A percentile compares a stretch with the other conserved stretches of the same genome.
These are phyloP conservation scores for Pygoscelis antarcticus DNA, from an alignment of 2,113 vertebrate genomes.

Conservation along the genomic window DNA sequence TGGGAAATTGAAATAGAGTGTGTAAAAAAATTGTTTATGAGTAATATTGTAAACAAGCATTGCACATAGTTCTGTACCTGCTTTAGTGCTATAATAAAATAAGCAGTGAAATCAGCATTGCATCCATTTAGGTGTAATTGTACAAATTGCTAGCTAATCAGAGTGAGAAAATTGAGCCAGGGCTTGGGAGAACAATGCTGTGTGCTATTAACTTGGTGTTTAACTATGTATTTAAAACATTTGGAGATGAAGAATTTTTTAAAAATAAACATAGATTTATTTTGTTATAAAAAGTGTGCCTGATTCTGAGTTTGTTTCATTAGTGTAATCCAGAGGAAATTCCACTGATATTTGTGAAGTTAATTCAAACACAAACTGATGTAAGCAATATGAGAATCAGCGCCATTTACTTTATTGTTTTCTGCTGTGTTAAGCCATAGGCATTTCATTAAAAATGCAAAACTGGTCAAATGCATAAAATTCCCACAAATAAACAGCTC, in stretches of 20 bases:
- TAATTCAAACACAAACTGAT: not conserved
- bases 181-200: conserved; percentile 46
- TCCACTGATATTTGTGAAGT: not conserved
- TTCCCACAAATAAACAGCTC: conserved; percentile 37
- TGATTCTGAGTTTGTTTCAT: not conserved
- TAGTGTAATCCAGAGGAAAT: not conserved
- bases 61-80: conserved; percentile 53
- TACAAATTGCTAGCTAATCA: conserved; percentile 73
- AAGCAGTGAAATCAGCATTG: conserved; percentile 62
- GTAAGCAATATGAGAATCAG: not conserved
- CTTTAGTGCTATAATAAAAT: conserved; percentile 65
- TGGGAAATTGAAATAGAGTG: conserved; percentile 61
- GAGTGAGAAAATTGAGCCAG: conserved; percentile 55
- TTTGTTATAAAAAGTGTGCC: not conserved
- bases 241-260: not conserved
- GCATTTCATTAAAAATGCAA: conserved; percentile 61
- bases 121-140: conserved; percentile 67
- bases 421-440: conserved; percentile 8
- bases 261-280: not conserved
- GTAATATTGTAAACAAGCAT: conserved; percentile 62
- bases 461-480: conserved; percentile 50
- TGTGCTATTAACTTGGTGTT: conserved; percentile 43
- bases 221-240: conserved; percentile 14
- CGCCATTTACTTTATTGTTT: not conserved
- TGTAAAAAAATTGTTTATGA: conserved; percentile 68